Evolutionary conservation across 1,140 invertebrate genomes (phyloP), one percentile per base, ranked within the genome.

Genomic region (Nymphalis io): DNA sequence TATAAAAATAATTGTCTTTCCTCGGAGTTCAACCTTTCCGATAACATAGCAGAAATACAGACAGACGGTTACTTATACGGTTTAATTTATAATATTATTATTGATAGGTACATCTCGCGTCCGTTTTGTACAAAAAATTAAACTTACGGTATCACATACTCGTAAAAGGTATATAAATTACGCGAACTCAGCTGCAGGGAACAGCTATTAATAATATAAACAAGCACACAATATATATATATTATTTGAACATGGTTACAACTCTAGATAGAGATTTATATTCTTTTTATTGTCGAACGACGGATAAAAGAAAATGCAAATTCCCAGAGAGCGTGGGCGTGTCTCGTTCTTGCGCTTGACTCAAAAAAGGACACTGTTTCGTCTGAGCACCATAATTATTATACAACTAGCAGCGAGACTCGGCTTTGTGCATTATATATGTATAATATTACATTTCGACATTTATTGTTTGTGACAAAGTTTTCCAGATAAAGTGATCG

Each of bases 261-360:
- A 40, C 16, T 51, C 18, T 6, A 11, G 18, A 51, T 51, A 20
- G 13, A 33, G 18, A 62, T 65, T 33, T 72, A 75, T 73, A 72
- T 78, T 74, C 55, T 63, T 40, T 39, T 55, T 71, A 71, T 23
- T 20, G 23, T 53, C 74, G 83, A 80, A 76, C 82, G 80, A 86
- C 81, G 80, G 79, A 85, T 85, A 78, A 77, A 72, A 62, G 71
- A 70, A 70, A 82, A 85, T 85, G 80, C 84, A 83, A 85, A 85
- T 85, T 78, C 74, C 39, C 71, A 57, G 70, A 57, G 73, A 65
- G 71, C 76, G 81, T 73, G 75, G 84, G 85, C 84, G 84, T 75
- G 80, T 78, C 67, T 69, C 27, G 44, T 46, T 44, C 23, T 40
- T 44, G 20, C 48, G 63, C 60, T 46, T 44, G 78, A 58, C 60